These are phyloP conservation scores for Drosophila putrida DNA, from an alignment of 2,888 invertebrate genomes.

Conservation along the genomic window DNA sequence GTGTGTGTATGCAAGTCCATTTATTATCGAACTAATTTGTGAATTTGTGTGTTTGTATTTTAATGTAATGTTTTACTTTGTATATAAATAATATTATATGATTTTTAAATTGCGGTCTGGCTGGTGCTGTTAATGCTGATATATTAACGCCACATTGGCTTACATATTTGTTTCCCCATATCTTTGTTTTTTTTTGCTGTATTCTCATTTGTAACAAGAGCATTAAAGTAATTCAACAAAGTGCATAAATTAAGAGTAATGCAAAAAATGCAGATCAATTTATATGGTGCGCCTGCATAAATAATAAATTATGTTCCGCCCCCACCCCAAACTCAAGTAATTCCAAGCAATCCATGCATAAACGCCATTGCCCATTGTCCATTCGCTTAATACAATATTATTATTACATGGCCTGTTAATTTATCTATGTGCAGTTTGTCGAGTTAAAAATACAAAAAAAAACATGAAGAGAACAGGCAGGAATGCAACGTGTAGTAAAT, in stretches of 20 bases:
- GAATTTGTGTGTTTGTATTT: constrained; percentile 26
- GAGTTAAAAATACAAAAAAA: constrained; percentile 26
- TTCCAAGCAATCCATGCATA: background rate
- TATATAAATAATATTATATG: constrained; percentile 25
- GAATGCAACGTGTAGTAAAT: constrained; percentile 64
- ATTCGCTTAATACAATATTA: constrained; percentile 40
- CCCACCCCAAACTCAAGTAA: constrained; percentile 4
- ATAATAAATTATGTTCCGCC: constrained; percentile 58
- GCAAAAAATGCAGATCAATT: constrained; percentile 52
- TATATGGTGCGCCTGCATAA: constrained; percentile 58
- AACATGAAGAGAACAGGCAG: constrained; percentile 2
- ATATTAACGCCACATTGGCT: constrained; percentile 47
- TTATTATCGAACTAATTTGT: constrained; percentile 66
- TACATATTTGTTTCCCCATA: background rate
- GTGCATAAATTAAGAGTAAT: constrained; percentile 71
- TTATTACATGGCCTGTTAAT: constrained; percentile 45
- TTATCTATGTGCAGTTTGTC: constrained; percentile 59
- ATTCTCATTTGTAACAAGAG: constrained; percentile 31
- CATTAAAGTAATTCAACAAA: constrained; percentile 74
- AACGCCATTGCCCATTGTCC: constrained; percentile 5
- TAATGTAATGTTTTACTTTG: constrained; percentile 36
- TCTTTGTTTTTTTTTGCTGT: constrained; percentile 4
- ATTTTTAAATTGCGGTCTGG: constrained; percentile 54
- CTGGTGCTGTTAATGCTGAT: constrained; percentile 57
- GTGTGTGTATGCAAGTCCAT: constrained; percentile 44